A percentile compares a stretch with the other conserved stretches of the same genome.
These are phyloP conservation scores for Dicrurus megarhynchus DNA, from an alignment of 2,113 vertebrate species.

Conservation along the genomic window DNA sequence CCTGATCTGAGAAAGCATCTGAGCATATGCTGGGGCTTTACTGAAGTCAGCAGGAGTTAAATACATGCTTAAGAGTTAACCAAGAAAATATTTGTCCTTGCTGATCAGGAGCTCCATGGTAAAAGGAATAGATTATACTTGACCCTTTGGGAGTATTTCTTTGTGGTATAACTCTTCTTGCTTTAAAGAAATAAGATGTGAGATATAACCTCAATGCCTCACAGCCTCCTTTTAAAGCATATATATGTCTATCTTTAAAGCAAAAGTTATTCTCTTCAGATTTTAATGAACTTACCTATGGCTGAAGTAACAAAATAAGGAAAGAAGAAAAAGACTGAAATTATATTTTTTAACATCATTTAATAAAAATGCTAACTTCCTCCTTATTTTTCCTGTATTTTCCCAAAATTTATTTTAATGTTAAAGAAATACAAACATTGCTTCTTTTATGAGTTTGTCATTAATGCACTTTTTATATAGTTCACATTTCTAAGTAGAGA, in stretches of 20 bases:
- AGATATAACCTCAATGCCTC: neutral
- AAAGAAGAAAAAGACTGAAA: neutral
- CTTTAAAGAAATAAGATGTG: neutral
- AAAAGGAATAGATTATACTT: neutral
- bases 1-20: neutral
- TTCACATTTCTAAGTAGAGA: neutral
- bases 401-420: neutral
- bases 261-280: neutral
- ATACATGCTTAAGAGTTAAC: neutral
- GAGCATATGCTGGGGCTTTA: neutral
- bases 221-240: neutral
- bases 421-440: slow-evolving; percentile 7
- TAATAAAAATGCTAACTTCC: neutral
- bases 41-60: neutral
- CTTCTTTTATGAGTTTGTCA: neutral
- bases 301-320: neutral
- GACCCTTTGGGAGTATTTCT: neutral
- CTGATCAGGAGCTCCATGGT: neutral
- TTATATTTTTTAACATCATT: neutral
- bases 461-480: neutral
- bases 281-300: neutral
- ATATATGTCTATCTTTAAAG: neutral
- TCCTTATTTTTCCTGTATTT: neutral
- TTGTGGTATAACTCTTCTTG: neutral
- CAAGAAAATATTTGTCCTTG: neutral